Conservation (phyloP, 2,113 vertebrate genomes). For the Amblyopsis rosae region DNA sequence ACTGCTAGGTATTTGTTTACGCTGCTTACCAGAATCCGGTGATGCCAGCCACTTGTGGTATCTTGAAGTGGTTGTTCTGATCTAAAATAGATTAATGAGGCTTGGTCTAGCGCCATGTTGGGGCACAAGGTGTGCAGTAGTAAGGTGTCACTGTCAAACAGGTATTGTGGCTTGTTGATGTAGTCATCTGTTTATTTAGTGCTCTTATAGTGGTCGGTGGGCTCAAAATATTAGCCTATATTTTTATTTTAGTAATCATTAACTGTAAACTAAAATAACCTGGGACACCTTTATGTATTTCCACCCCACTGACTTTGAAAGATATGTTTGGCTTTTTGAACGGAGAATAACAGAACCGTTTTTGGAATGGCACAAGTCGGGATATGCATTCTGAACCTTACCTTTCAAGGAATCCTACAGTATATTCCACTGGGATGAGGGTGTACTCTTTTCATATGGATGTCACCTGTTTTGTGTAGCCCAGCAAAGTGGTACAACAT, state of each 20-base stretch:
- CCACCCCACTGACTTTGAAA: too few relatives aligned
- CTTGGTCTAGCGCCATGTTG: slow-evolving; percentile 47
- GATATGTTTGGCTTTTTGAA: too few relatives aligned
- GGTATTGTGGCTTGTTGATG: slow-evolving; percentile 10
- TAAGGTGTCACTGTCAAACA: slow-evolving; percentile 20
- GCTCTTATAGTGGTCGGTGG: not conserved
- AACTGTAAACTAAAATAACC: too few relatives aligned
- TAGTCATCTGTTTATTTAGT: slow-evolving; percentile 3
- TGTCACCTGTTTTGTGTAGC: slow-evolving; percentile 54
- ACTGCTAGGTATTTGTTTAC: slow-evolving; percentile 1
- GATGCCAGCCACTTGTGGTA: slow-evolving; percentile 46
- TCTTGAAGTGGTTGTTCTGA: slow-evolving; percentile 62
- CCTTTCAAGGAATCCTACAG: slow-evolving; percentile 23
- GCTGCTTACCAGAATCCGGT: slow-evolving; percentile 24
- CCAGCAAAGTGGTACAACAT: slow-evolving; percentile 54
- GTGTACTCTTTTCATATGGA: slow-evolving; percentile 61
- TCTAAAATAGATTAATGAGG: slow-evolving; percentile 50
- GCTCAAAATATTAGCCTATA: not conserved
- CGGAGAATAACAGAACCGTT: not conserved
- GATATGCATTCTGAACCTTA: slow-evolving; percentile 15
- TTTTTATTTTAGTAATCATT: too few relatives aligned
- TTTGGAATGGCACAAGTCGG: not conserved
- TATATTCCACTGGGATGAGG: slow-evolving; percentile 42
- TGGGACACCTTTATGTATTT: too few relatives aligned
- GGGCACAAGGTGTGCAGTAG: slow-evolving; percentile 13